Evolutionary conservation across 2,888 invertebrate species (phyloP).

Genomic region (Saturnia japonica): DNA sequence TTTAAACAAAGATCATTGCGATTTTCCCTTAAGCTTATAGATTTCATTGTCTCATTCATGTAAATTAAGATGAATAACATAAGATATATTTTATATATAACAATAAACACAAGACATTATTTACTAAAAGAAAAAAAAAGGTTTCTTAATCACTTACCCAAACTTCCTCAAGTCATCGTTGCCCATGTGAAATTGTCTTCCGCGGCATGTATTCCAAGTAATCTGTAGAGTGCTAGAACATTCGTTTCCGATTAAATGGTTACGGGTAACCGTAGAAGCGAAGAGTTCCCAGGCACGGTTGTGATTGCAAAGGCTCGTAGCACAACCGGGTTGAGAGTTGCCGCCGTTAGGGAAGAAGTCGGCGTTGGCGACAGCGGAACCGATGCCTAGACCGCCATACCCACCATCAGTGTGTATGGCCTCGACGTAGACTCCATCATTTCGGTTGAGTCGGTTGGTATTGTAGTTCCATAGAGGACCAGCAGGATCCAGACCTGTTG

Average conservation of each 20-base stretch:
- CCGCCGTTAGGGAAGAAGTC: conserved; percentile 84
- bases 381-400: conserved; percentile 68
- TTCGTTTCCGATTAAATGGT: conserved; percentile 52
- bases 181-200: conserved; percentile 50
- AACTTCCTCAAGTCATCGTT: conserved; percentile 46
- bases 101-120: not conserved
- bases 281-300: conserved; percentile 63
- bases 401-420: conserved; percentile 73
- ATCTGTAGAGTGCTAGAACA: conserved; percentile 53
- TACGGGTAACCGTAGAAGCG: conserved; percentile 52
- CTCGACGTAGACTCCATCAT: conserved; percentile 66
- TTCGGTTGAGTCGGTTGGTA: conserved; percentile 38
- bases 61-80: not conserved
- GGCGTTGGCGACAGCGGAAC: conserved; percentile 70
- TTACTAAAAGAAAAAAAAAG: not conserved
- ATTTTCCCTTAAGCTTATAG: not conserved
- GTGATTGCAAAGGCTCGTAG: conserved; percentile 56
- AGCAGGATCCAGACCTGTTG: conserved; percentile 60
- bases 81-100: not conserved
- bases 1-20: not conserved
- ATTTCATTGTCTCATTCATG: not conserved
- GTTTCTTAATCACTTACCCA: conserved; percentile 39
- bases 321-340: conserved; percentile 60
- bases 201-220: conserved; percentile 50
- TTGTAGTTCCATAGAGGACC: conserved; percentile 59